phyloP scores from a whole-genome alignment of 1,140 invertebrate genomes.

The Bactericera cockerelli region DNA sequence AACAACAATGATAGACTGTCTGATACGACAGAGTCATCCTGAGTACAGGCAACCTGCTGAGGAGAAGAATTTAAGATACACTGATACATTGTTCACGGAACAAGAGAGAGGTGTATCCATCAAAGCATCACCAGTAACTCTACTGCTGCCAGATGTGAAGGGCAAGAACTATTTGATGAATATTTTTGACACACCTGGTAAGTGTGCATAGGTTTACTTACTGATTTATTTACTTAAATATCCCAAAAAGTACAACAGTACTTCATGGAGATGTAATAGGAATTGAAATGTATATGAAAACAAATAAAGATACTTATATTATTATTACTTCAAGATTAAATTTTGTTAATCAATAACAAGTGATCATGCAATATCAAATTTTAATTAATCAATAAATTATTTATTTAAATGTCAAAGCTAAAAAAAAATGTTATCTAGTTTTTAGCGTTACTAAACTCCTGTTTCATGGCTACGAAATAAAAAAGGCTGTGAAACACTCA shows the following conservation, averaged over 20 bases:
- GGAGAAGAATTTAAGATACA: constrained; percentile 74
- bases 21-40: constrained; percentile 94
- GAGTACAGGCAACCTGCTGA: constrained; percentile 52
- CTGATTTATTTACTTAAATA: constrained; percentile 2
- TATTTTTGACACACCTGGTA: constrained; percentile 92
- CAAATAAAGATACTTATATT: not conserved
- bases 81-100: constrained; percentile 94
- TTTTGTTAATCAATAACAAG: not conserved
- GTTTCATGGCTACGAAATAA: no score
- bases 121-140: constrained; percentile 87
- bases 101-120: constrained; percentile 95
- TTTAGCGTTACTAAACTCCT: no score
- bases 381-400: no score
- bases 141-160: constrained; percentile 84
- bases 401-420: no score
- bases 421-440: no score
- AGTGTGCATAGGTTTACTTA: constrained; percentile 10
- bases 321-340: not conserved
- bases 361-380: no score
- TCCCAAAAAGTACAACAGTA: no score
- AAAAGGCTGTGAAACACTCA: no score
- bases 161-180: constrained; percentile 92
- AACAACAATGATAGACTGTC: constrained; percentile 94
- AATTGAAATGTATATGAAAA: no score
- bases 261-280: no score